Conservation (phyloP, 2,113 vertebrate species). For the Fregata magnificens region DNA sequence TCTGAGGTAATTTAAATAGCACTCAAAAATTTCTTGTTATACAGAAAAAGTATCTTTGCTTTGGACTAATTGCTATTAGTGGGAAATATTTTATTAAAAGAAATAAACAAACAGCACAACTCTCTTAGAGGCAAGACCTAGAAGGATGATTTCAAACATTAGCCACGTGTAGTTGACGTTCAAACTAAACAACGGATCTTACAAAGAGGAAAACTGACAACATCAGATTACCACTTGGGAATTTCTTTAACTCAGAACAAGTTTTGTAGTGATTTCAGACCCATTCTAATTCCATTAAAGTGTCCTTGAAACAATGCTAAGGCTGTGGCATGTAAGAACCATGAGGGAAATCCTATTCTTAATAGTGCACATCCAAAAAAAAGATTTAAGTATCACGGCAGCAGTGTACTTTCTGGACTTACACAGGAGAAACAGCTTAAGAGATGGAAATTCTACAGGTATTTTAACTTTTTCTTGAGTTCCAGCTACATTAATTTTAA, state of each 20-base stretch:
- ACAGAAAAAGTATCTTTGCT: not conserved
- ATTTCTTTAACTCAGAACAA: not conserved
- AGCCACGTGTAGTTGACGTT: not conserved
- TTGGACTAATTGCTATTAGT: not conserved
- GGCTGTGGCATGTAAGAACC: not conserved
- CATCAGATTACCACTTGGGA: not conserved
- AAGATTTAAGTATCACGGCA: not conserved
- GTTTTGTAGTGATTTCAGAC: not conserved
- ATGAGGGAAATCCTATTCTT: not conserved
- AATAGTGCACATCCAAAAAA: not conserved
- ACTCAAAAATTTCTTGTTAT: not conserved
- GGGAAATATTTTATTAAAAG: not conserved
- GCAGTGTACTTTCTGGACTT: not conserved
- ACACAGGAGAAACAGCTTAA: not conserved
- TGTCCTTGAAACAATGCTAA: not conserved
- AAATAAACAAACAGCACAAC: not conserved
- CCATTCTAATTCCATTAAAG: not conserved
- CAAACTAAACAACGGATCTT: not conserved
- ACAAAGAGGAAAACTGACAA: not conserved
- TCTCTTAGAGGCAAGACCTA: not conserved
- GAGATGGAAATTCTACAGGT: not conserved
- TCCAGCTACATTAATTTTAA: not conserved
- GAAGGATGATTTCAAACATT: not conserved
- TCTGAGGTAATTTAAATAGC: not conserved
- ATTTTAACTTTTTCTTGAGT: not conserved